Evolutionary conservation across 1,140 invertebrate species (phyloP).

Genomic region (Aphaenogaster rudis): DNA sequence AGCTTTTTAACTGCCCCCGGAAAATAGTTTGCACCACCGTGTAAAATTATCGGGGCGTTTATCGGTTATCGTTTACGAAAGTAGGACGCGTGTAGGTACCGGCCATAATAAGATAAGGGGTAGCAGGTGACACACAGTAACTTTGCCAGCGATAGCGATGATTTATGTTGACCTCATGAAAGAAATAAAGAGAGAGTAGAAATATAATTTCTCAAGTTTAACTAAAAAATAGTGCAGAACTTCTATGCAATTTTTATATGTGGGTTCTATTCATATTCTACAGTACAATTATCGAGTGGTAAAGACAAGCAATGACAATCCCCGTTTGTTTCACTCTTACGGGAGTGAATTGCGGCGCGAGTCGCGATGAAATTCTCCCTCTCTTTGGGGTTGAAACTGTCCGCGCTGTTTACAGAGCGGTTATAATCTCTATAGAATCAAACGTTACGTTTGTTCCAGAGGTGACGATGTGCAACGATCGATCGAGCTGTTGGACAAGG

Average conservation of each 20-base stretch:
- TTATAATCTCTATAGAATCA: slow-evolving; percentile 83
- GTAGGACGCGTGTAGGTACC: not conserved
- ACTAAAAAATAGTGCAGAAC: not conserved
- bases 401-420: slow-evolving; percentile 19
- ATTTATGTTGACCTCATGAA: slow-evolving; percentile 23
- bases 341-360: not conserved
- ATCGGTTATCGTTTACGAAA: slow-evolving; percentile 49
- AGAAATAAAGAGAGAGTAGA: not conserved
- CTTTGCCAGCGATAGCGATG: not conserved
- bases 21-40: slow-evolving; percentile 31
- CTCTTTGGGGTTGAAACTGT: not conserved
- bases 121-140: not conserved
- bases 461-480: slow-evolving; percentile 94
- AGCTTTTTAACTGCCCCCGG: not conserved
- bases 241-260: not conserved
- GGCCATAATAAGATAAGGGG: slow-evolving; percentile 25
- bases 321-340: not conserved
- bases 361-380: not conserved
- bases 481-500: slow-evolving; percentile 94
- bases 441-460: slow-evolving; percentile 88
- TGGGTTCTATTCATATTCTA: not conserved
- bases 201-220: not conserved
- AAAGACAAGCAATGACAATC: not conserved
- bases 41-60: slow-evolving; percentile 42
- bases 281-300: not conserved